These are phyloP conservation scores for Mastigias papua DNA, from an alignment of 30 jellyfish, hydroid and myxozoan genomes.

Conservation along the genomic window DNA sequence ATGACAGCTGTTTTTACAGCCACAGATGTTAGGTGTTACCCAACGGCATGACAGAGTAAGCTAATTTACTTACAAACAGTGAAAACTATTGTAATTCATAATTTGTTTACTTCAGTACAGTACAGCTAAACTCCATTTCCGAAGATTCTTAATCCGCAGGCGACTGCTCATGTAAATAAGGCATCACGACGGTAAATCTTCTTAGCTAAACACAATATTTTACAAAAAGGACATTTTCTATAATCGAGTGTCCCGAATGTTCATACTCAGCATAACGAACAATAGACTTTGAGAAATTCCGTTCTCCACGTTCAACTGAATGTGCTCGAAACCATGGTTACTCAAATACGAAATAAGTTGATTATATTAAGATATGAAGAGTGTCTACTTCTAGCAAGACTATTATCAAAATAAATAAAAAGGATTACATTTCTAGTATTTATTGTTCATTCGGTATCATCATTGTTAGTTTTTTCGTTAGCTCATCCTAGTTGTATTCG, in stretches of 20 bases:
- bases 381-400: no score
- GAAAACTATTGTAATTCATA: background rate
- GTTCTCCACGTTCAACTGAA: no score
- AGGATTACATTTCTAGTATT: no score
- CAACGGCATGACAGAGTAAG: background rate
- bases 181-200: slow-evolving; percentile 5
- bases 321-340: no score
- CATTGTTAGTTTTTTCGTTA: no score
- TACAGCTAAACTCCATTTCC: slow-evolving; percentile 20
- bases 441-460: no score
- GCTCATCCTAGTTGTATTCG: no score
- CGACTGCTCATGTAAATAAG: slow-evolving; percentile 20
- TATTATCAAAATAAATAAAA: no score
- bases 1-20: slow-evolving; percentile 5
- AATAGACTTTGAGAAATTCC: no score
- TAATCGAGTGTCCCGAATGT: background rate
- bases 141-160: background rate
- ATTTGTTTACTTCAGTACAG: background rate
- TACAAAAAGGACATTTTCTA: background rate
- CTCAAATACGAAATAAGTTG: no score
- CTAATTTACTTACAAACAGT: slow-evolving; percentile 26
- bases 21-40: slow-evolving; percentile 4
- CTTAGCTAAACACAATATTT: background rate
- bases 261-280: background rate
- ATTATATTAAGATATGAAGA: no score